These are phyloP conservation scores for Leptinotarsa undecemlineata DNA, from an alignment of 1,140 invertebrate genomes.

Conservation along the genomic window DNA sequence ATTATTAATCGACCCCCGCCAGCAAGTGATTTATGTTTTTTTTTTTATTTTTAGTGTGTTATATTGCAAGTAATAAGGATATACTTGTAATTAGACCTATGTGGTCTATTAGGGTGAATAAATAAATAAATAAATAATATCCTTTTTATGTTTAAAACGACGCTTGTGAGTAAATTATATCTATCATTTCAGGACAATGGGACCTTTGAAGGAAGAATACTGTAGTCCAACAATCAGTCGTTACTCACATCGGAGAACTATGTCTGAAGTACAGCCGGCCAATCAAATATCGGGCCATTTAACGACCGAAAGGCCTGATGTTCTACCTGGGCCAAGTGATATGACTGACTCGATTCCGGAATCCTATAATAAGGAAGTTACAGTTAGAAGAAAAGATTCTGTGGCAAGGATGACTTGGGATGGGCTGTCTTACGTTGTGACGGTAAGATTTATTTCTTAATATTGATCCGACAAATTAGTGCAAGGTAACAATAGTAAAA, in stretches of 20 bases:
- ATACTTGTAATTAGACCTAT: no score
- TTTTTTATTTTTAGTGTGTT: no score
- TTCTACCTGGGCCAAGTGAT: slow-evolving; percentile 46
- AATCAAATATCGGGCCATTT: slow-evolving; percentile 37
- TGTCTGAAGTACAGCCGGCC: slow-evolving; percentile 35
- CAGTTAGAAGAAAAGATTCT: slow-evolving; percentile 59
- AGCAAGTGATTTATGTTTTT: no score
- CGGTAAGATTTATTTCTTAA: slow-evolving; percentile 60
- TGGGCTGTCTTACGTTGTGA: slow-evolving; percentile 66
- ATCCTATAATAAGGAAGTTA: slow-evolving; percentile 36
- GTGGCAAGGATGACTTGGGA: slow-evolving; percentile 64
- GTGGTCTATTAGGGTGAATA: no score
- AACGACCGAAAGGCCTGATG: slow-evolving; percentile 48
- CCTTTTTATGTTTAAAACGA: no score
- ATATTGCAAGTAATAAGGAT: no score
- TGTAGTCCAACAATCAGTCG: slow-evolving; percentile 30
- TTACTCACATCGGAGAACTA: slow-evolving; percentile 28
- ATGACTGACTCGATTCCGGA: slow-evolving; percentile 39
- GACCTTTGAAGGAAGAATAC: slow-evolving; percentile 53
- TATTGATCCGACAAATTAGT: background rate
- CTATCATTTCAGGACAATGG: slow-evolving; percentile 45
- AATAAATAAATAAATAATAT: no score
- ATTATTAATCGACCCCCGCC: no score
- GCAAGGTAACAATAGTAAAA: no score
- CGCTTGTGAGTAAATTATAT: background rate